phyloP scores from a whole-genome alignment of 2,113 vertebrate species.

The Sinosuthora webbiana region DNA sequence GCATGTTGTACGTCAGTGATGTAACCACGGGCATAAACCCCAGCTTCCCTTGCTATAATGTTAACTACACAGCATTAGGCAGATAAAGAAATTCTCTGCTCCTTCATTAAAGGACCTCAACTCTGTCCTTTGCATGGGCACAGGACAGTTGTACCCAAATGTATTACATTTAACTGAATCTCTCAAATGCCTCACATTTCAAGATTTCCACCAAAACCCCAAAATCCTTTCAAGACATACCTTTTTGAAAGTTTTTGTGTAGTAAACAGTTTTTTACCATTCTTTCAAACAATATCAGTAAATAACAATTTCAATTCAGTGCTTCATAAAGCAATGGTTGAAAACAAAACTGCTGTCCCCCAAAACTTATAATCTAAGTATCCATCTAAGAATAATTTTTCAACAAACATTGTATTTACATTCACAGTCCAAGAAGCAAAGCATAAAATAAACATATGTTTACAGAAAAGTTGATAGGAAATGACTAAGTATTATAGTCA shows the following conservation, averaged over 20 bases:
- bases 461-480: neutral
- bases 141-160: neutral
- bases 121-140: neutral
- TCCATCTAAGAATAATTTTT: neutral
- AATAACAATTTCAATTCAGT: neutral
- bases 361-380: neutral
- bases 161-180: neutral
- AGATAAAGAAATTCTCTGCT: neutral
- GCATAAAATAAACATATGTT: neutral
- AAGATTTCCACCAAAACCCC: neutral
- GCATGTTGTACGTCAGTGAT: neutral
- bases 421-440: neutral
- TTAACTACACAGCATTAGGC: neutral
- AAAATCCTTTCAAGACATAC: neutral
- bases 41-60: neutral
- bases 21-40: neutral
- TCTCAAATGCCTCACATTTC: neutral
- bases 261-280: neutral
- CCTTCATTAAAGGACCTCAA: neutral
- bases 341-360: neutral
- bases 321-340: neutral
- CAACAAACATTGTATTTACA: neutral
- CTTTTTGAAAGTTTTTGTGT: neutral
- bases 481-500: neutral
- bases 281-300: neutral